Evolutionary conservation across 2,113 vertebrate genomes (phyloP), one percentile per base, ranked within the genome.

Genomic region (Ochotona princeps): DNA sequence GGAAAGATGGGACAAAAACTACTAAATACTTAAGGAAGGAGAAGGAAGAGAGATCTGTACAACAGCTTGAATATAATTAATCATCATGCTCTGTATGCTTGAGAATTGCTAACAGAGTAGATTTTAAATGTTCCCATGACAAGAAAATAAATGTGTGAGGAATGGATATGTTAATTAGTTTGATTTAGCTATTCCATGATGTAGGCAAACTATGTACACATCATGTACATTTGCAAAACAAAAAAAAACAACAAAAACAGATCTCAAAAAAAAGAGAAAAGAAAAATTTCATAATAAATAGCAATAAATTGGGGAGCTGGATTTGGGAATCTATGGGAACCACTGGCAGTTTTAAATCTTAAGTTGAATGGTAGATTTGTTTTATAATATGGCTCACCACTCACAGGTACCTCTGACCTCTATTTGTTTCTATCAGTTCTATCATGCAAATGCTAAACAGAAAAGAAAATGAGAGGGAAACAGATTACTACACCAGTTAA

Each of bases 401-500:
- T 88, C 81, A 74, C 5, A 70, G 8, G 49, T 44, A 79, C 7
- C 11, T 78, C 25, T 60, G 47, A n/a, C 25, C 83, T 51, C 11
- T 47, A 66, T 63, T 67, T 54, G 20, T 95, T 84, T 72, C 57
- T 32, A 80, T 74, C 14, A 69, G n/a, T 51, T 73, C 63, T n/a
- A 61, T 6, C 70, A 73, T 60, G 83, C 28, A 89, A 61, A 9
- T 4, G 79, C 76, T 72, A 65, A 83, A 51, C 21, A 82, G 47
- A 93, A 44, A 5, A 72, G 83, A 76, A 61, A 2, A 65, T 25
- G 15, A 80, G 28, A 60, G 14, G 32, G 69, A 13, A 72, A 66
- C 13, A 72, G 32, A 32, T 89, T 73, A 79, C 69, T 61, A 63
- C 67, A 44, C 21, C 32, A 72, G 74, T 57, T 20, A 23, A 89